Percentiles rank a stretch among this genome's conserved stretches.
phyloP scores from a whole-genome alignment of 1,140 invertebrate species.

The Tetramorium parvispinum region DNA sequence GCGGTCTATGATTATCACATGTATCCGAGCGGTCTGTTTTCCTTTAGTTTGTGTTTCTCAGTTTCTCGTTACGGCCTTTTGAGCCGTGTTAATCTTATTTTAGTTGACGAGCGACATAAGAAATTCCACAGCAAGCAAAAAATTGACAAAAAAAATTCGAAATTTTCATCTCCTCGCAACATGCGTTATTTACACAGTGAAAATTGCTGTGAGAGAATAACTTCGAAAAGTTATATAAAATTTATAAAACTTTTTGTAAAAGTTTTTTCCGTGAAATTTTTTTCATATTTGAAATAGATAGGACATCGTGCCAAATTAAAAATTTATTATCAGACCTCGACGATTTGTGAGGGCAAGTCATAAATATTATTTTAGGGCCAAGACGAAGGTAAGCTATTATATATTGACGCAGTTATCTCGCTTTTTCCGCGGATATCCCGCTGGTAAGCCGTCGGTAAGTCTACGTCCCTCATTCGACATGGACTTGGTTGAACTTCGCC shows the following conservation, averaged over 20 bases:
- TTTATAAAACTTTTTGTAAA: background rate
- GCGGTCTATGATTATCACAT: constrained; percentile 54
- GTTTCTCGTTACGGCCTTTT: constrained; percentile 26
- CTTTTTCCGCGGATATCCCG: constrained; percentile 38
- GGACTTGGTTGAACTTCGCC: constrained; percentile 41
- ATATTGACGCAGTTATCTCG: constrained; percentile 11
- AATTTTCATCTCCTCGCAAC: background rate
- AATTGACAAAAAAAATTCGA: background rate
- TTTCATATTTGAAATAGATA: background rate
- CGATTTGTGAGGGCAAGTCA: background rate
- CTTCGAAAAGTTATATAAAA: background rate
- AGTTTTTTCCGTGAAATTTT: background rate
- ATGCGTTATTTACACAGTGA: background rate
- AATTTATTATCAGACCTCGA: background rate
- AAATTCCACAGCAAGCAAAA: background rate
- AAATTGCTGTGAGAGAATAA: background rate
- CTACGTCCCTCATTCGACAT: constrained; percentile 47
- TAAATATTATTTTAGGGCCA: constrained; percentile 2
- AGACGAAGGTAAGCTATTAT: background rate
- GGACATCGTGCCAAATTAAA: background rate
- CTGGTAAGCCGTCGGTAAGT: background rate
- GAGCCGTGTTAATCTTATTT: constrained; percentile 8
- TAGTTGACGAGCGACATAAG: constrained; percentile 10
- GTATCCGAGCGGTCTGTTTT: constrained; percentile 33
- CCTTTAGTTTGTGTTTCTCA: constrained; percentile 24